phyloP scores from a whole-genome alignment of 2,113 vertebrate genomes.

The Pangasianodon gigas region DNA sequence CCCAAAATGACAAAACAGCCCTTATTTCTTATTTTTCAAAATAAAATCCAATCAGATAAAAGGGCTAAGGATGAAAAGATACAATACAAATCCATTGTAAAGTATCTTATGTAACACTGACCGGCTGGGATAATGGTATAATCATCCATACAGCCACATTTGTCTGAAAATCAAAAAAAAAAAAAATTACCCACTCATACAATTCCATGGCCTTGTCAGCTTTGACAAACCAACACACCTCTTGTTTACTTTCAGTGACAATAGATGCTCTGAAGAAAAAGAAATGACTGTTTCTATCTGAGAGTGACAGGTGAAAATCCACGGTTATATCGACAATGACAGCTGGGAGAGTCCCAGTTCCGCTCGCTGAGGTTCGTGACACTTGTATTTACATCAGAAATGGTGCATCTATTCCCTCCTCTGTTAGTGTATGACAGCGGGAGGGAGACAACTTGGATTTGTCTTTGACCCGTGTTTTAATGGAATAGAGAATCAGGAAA shows the following conservation, averaged over 20 bases:
- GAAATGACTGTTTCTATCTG: slow-evolving; percentile 35
- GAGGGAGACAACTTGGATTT: slow-evolving; percentile 22
- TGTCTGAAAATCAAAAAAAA: background rate
- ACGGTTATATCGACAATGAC: slow-evolving; percentile 30
- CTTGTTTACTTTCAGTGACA: slow-evolving; percentile 3
- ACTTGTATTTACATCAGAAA: slow-evolving; percentile 37
- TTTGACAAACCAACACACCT: background rate
- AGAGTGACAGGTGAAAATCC: slow-evolving; percentile 48
- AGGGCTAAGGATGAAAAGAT: background rate
- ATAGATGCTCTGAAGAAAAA: slow-evolving; percentile 25
- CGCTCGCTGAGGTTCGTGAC: slow-evolving; percentile 9
- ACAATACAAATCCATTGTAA: background rate
- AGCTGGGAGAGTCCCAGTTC: slow-evolving; percentile 37
- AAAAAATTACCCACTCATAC: background rate
- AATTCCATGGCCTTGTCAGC: background rate
- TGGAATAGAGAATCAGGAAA: slow-evolving; percentile 39
- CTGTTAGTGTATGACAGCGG: slow-evolving; percentile 35
- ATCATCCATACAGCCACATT: background rate
- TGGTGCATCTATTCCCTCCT: slow-evolving; percentile 42
- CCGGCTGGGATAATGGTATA: background rate
- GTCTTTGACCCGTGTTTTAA: slow-evolving; percentile 37
- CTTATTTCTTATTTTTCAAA: background rate
- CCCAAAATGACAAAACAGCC: background rate
- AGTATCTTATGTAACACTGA: background rate
- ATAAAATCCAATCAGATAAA: background rate